Percentiles rank a stretch among this genome's conserved stretches.
These are phyloP conservation scores for Hydrotaea cyrtoneurina DNA, from an alignment of 2,888 invertebrate species.

Conservation along the genomic window DNA sequence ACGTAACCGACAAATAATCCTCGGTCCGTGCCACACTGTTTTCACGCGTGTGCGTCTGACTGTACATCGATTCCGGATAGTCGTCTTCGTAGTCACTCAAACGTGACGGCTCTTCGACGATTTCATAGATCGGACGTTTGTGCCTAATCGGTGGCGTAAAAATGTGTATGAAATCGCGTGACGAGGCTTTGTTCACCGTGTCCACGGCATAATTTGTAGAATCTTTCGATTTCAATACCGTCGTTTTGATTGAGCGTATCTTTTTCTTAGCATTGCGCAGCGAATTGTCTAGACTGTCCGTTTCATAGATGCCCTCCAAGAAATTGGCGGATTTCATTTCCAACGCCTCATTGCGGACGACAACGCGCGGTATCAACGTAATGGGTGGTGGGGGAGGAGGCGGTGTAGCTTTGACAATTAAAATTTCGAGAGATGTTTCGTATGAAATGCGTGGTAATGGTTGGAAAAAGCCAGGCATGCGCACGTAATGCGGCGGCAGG, in stretches of 20 bases:
- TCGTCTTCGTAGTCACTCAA: conserved; percentile 60
- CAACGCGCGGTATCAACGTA: conserved; percentile 77
- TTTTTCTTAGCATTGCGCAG: conserved; percentile 80
- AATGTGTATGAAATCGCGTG: conserved; percentile 80
- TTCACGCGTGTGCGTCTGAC: conserved; percentile 52
- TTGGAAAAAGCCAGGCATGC: conserved; percentile 81
- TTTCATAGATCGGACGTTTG: conserved; percentile 79
- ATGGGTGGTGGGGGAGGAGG: conserved; percentile 78
- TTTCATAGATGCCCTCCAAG: conserved; percentile 78
- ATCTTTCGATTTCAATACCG: conserved; percentile 79
- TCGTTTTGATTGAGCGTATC: conserved; percentile 79
- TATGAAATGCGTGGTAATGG: conserved; percentile 80
- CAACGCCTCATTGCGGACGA: conserved; percentile 79
- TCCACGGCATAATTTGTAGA: conserved; percentile 80
- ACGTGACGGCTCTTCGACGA: conserved; percentile 77
- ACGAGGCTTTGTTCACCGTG: conserved; percentile 80
- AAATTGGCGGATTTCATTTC: conserved; percentile 80
- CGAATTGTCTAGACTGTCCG: conserved; percentile 77
- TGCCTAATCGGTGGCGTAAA: conserved; percentile 79
- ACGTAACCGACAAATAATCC: conserved; percentile 58
- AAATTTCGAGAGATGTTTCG: conserved; percentile 80
- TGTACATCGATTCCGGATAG: conserved; percentile 58
- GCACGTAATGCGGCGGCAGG: conserved; percentile 76
- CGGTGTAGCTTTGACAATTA: conserved; percentile 78
- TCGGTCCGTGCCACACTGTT: conserved; percentile 62